Percentiles rank a stretch among this genome's conserved stretches.
These are phyloP conservation scores for Luffia ferchaultella DNA, from an alignment of 2,888 invertebrate genomes.

Conservation along the genomic window DNA sequence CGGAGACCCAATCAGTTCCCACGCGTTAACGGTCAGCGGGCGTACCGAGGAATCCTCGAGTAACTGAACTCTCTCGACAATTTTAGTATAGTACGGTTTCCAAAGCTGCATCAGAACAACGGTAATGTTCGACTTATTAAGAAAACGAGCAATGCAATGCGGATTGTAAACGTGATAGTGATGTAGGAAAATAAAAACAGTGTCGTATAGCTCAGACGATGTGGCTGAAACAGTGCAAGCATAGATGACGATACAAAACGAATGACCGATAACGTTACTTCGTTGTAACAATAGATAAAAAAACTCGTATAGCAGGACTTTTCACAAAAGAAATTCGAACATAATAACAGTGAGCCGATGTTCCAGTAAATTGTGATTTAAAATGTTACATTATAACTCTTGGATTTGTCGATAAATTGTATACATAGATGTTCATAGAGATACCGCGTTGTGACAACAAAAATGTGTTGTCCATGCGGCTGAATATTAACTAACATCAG, in stretches of 20 bases:
- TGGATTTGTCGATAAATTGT: too few relatives aligned
- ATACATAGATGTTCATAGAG: too few relatives aligned
- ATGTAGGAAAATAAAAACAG: too few relatives aligned
- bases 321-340: too few relatives aligned
- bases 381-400: too few relatives aligned
- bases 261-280: constrained; percentile 56
- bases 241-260: constrained; percentile 55
- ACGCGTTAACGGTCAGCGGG: constrained; percentile 58
- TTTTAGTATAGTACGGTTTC: constrained; percentile 31
- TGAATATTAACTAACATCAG: too few relatives aligned
- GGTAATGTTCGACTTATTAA: constrained; percentile 19
- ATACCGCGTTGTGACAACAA: too few relatives aligned
- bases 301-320: too few relatives aligned
- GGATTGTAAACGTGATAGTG: neutral
- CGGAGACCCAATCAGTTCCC: constrained; percentile 58
- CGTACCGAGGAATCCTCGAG: constrained; percentile 23
- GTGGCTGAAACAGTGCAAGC: constrained; percentile 33
- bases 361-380: too few relatives aligned
- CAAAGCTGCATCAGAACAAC: constrained; percentile 32
- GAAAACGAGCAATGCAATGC: constrained; percentile 7
- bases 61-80: constrained; percentile 39
- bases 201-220: neutral
- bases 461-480: too few relatives aligned
- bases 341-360: too few relatives aligned
- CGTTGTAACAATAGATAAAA: too few relatives aligned